phyloP scores from a whole-genome alignment of 2,113 vertebrate genomes.

The Gorsachius goisagi region DNA sequence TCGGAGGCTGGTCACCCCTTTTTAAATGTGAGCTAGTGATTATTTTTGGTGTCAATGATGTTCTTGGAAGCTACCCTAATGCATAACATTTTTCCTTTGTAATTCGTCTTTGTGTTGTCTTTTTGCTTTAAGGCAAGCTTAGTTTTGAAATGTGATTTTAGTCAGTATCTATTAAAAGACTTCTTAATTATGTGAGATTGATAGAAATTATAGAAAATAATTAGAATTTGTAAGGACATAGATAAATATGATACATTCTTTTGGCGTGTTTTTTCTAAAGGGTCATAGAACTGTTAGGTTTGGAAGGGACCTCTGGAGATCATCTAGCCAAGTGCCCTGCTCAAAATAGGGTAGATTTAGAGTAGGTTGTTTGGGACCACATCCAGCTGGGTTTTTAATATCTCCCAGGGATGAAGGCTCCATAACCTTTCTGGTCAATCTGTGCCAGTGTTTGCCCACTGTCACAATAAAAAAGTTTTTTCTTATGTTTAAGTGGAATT shows the following conservation, averaged over 20 bases:
- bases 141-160: not conserved
- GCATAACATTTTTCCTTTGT: not conserved
- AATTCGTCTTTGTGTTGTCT: not conserved
- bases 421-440: not conserved
- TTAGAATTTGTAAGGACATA: not conserved
- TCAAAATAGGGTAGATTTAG: not conserved
- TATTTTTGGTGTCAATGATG: not conserved
- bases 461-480: not conserved
- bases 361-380: not conserved
- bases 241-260: not conserved
- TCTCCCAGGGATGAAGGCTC: not conserved
- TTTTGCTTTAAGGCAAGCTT: not conserved
- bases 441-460: not conserved
- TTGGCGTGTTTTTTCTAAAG: not conserved
- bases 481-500: not conserved
- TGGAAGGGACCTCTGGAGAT: not conserved
- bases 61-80: not conserved
- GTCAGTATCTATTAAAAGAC: not conserved
- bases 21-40: not conserved
- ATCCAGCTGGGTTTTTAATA: not conserved
- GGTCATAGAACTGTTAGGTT: not conserved
- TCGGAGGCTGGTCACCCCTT: not conserved
- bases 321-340: not conserved
- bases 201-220: not conserved
- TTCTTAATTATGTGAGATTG: not conserved